phyloP scores from a whole-genome alignment of 2,113 vertebrate genomes.

The Puffinus mauretanicus region DNA sequence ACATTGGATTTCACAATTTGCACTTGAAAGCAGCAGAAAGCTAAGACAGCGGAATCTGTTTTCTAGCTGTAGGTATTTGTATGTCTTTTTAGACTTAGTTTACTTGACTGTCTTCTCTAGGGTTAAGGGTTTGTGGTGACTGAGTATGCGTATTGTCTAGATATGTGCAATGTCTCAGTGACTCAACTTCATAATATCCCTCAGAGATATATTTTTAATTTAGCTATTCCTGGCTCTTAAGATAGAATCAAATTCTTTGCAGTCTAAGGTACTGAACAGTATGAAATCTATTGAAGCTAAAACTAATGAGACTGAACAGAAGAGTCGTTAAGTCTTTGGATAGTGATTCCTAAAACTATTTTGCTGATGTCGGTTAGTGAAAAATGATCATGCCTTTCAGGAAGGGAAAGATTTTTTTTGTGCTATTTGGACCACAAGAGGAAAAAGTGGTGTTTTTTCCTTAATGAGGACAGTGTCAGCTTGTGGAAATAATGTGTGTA shows the following conservation, averaged over 20 bases:
- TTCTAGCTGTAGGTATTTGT: not conserved
- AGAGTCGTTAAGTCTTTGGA: not conserved
- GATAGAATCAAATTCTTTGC: not conserved
- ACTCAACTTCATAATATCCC: not conserved
- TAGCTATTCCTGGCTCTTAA: not conserved
- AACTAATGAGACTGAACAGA: not conserved
- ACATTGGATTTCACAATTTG: not conserved
- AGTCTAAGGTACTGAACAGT: not conserved
- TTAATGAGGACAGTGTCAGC: not conserved
- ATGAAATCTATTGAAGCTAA: not conserved
- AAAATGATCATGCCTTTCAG: not conserved
- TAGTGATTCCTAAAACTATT: not conserved
- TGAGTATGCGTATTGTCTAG: fast-evolving
- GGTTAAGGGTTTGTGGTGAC: not conserved
- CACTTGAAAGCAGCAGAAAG: not conserved
- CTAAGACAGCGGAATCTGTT: not conserved
- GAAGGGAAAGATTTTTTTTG: not conserved
- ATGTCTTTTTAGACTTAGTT: not conserved
- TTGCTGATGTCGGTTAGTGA: not conserved
- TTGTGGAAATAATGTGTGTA: not conserved
- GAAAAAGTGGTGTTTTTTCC: not conserved
- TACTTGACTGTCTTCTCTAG: not conserved
- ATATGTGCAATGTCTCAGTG: not conserved
- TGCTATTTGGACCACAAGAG: not conserved
- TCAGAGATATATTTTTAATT: not conserved